Evolutionary conservation across 37 sponge, comb jelly and placozoan species (phyloP).

Genomic region (Chondrilla cf. caribensis): DNA sequence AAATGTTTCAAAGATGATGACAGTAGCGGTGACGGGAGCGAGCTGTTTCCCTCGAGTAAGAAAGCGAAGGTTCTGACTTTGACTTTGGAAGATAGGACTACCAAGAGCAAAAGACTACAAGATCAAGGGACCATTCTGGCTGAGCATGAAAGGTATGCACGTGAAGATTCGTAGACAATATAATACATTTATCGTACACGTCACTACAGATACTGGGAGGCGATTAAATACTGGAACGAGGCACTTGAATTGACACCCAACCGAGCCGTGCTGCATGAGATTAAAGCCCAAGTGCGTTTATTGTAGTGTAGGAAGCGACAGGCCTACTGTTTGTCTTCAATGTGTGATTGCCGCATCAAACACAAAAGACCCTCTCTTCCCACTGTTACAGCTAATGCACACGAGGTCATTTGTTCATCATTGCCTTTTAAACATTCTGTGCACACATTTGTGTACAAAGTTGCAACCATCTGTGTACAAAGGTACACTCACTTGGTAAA

Average conservation of each 20-base stretch:
- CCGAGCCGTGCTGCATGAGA: conserved; percentile 56
- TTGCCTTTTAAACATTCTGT: no score
- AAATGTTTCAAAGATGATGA: conserved; percentile 41
- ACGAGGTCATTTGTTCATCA: no score
- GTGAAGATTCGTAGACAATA: no score
- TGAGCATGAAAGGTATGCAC: conserved; percentile 52
- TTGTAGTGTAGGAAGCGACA: no score
- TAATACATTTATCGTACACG: no score
- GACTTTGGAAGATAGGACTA: conserved; percentile 55
- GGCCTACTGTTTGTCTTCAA: no score
- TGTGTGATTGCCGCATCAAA: no score
- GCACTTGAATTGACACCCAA: conserved; percentile 69
- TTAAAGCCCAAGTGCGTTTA: conserved; percentile 72
- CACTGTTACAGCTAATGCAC: no score
- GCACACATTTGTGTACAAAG: no score
- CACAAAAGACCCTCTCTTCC: no score
- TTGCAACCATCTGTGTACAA: no score
- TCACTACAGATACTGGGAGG: conserved; percentile 62
- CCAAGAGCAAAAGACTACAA: conserved; percentile 61
- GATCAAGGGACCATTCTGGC: conserved; percentile 76
- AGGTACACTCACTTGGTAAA: no score
- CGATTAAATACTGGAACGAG: conserved; percentile 71
- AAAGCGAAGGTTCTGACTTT: background rate
- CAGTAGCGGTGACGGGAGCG: background rate
- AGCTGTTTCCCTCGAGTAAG: background rate